Evolutionary conservation across 2,888 invertebrate genomes (phyloP), one percentile per base, ranked within the genome.

Genomic region (Mactromeris polynyma): DNA sequence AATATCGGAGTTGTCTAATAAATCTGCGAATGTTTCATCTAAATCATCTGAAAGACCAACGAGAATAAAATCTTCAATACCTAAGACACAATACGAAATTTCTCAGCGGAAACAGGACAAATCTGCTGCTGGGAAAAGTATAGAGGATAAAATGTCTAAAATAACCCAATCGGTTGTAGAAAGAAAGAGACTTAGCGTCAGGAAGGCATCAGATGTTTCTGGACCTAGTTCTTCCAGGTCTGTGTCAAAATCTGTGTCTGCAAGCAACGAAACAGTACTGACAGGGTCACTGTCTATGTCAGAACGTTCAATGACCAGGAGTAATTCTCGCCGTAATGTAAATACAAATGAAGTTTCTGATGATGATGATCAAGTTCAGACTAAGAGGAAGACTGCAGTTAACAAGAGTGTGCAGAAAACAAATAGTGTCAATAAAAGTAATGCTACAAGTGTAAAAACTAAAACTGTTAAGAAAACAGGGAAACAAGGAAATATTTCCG

Each of bases 371-470:
- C 4, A 51, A 77, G 54, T 78, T 51, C 26, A 4, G 51, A 46
- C 17, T 33, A 17, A 6, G 54, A 84, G 51, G 6, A 84, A 84
- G 54, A 36, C 78, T 36, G 78, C 54, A 7, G 78, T 84, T 14
- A 84, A 78, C 19, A n/a, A 51, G 38, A 84, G 6, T 46, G 38
- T 78, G 36, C 38, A 38, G 78, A 64, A 11, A 26, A 26, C 58
- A 64, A 64, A 64, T 0, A 21, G 26, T 11, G 58, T n/a, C 6
- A 64, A 64, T 64, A 64, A 64, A 64, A 64, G 26, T 26, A 7
- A n/a, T 26, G 58, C 9, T n/a, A 64, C 26, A 26, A 64, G 11
- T 64, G 26, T 64, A 26, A 64, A 64, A 26, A 64, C 0, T 64
- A 64, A 64, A 9, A 26, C 26, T 64, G 58, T 64, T 2, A 64